Evolutionary conservation across 92 coral and sea anemone genomes (phyloP).

Genomic region (Meandrina meandrites): DNA sequence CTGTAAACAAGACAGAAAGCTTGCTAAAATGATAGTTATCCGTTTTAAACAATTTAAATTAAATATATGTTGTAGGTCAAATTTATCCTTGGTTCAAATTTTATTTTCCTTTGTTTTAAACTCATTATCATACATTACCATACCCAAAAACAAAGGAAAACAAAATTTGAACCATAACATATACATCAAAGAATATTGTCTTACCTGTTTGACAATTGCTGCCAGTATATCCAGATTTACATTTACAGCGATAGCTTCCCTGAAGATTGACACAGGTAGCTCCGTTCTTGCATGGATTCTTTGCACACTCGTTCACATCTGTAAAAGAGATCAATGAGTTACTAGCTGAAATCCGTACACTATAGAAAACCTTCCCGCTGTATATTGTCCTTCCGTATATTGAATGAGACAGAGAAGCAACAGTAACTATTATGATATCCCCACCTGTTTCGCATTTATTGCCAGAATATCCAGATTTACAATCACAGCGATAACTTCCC

Average conservation of each 20-base stretch:
- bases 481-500: conserved; percentile 1
- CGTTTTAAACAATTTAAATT: background rate
- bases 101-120: too few species aligned
- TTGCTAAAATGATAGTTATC: background rate
- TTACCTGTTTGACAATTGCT: conserved; percentile 18
- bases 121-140: too few species aligned
- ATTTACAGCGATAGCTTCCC: conserved; percentile 61
- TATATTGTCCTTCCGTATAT: too few species aligned
- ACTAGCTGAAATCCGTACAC: background rate
- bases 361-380: too few species aligned
- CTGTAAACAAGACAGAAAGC: conserved; percentile 26
- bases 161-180: too few species aligned
- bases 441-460: conserved; percentile 15
- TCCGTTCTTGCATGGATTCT: conserved; percentile 64
- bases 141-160: too few species aligned
- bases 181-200: conserved; percentile 49
- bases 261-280: conserved; percentile 61
- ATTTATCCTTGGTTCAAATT: too few species aligned
- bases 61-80: too few species aligned
- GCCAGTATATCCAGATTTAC: conserved; percentile 52
- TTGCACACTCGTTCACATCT: conserved; percentile 68
- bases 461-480: conserved; percentile 59
- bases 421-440: too few species aligned
- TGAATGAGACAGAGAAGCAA: too few species aligned
- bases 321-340: background rate